Base-by-base conservation (phyloP, 2,888 invertebrate species). In the Dynastes grantii region DNA sequence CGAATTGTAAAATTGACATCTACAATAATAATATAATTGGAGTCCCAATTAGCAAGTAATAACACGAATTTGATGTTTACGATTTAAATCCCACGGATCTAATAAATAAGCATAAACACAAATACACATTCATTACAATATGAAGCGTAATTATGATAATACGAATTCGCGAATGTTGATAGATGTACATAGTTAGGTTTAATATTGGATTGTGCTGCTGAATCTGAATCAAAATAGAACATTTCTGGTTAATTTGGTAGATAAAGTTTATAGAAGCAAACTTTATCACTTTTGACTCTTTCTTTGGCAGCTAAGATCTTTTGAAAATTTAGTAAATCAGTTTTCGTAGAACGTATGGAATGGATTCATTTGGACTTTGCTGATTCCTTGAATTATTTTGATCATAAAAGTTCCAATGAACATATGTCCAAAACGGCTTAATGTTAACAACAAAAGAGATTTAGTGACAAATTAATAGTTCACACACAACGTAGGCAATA, bases 41-140 rank as follows among this genome's bases (percentile, higher is more conserved):
- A 4, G 16, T n/a, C 11, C n/a, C 53, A 53, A 53, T 53, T 53
- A 53, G 3, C 11, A 0, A 53, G 16, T 53, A 53, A 53, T 53
- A 53, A 53, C 53, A 53, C n/a, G 53, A 53, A 16, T 53, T 53
- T 53, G 53, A 53, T 53, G 53, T 11, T 53, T 53, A 53, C n/a
- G 13, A 53, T 53, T 53, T 13, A n/a, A 53, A 53, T 16, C n/a
- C 5, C 2, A 16, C 6, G 4, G 53, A 53, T 13, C n/a, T 13
- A n/a, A 53, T 16, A 53, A 53, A 37, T 37, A 37, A 13, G n/a
- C 53, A 53, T 16, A 53, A n/a, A 53, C 53, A 53, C n/a, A 53
- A n/a, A 37, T 37, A 5, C 32, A 37, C 32, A 4, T 37, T 5
- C 5, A 37, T 37, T 37, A 37, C 16, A 53, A 53, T 53, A 53